These are phyloP conservation scores for Darevskia nairensis DNA, from an alignment of 2,797 vertebrate species.

Conservation along the genomic window DNA sequence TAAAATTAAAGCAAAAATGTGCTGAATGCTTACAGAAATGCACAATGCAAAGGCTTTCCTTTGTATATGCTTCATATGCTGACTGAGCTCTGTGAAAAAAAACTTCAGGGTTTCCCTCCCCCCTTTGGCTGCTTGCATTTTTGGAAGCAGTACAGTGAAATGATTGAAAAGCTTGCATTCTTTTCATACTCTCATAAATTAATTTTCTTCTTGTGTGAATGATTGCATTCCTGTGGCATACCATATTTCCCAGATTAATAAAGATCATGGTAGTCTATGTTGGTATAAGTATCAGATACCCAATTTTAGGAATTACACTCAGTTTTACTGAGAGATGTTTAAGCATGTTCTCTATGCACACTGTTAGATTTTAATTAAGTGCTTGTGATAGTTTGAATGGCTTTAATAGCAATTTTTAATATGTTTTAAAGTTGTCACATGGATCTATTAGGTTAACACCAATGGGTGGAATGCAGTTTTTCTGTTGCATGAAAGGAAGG, in stretches of 20 bases:
- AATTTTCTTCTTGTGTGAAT: neutral
- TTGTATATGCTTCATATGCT: fast-evolving
- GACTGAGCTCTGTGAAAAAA: neutral
- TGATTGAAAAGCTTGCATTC: constrained; percentile 4
- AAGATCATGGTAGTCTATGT: fast-evolving
- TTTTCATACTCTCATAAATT: neutral
- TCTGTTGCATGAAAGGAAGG: too few species aligned
- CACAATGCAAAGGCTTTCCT: neutral
- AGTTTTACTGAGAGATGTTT: constrained; percentile 9
- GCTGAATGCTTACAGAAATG: neutral
- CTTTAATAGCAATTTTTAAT: neutral
- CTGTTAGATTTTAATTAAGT: constrained; percentile 19
- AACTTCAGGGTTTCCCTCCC: neutral
- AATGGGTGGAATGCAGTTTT: too few species aligned
- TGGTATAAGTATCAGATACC: neutral
- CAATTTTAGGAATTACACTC: constrained; percentile 26
- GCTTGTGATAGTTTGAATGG: neutral
- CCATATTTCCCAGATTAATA: neutral
- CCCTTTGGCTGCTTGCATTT: neutral
- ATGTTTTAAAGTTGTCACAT: neutral
- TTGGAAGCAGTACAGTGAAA: constrained; percentile 2
- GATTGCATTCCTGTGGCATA: neutral
- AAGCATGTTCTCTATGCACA: neutral
- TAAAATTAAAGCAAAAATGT: constrained; percentile 1
- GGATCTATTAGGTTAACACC: neutral